Base-by-base conservation (phyloP, 2,113 vertebrate species). In the Thamnophis sirtalis region DNA sequence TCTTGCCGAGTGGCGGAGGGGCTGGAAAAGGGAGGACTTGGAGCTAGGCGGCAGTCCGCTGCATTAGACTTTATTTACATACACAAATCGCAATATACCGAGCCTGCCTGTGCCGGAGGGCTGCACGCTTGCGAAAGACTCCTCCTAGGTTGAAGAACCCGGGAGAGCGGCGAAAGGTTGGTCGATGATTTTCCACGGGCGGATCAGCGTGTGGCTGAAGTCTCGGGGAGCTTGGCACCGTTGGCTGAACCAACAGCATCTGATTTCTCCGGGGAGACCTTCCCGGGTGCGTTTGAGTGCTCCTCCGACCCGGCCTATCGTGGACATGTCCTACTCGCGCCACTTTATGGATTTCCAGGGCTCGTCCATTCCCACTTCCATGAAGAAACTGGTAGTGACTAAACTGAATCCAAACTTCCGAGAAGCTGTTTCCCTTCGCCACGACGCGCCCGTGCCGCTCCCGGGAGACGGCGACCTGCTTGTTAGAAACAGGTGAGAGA, bases 331-430 rank as follows among this genome's bases (percentile, higher is more conserved):
- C 93, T 99, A 98, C 97, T 98, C 98, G 4, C 97, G 98, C 92
- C 98, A 98, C 97, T 99, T 99, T 97, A 98, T 99, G 98, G 99
- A 99, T 97, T 98, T 98, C 93, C 97, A 98, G 94, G 98, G 98
- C 94, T 98, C 98, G 54, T 97, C 98, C 93, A 98, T 99, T 96
- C 98, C 98, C 95, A 97, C 96, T 96, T 92, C 94, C 93, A 99
- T 98, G 98, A 98, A 97, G 95, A 99, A 99, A 97, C 98, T 99
- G 97, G 96, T 98, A 89, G 98, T 98, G 43, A 98, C 98, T 50
- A 97, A 97, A 97, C 98, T 98, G 49, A 99, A 98, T 96, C 96
- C 97, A 22, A 96, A 98, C 98, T 98, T 99, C 97, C 96, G 97
- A 92, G 98, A 99, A 96, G 98, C 98, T 49, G 98, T 98, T 10